Percentiles rank a stretch among this genome's conserved stretches.
Conservation (phyloP, 30 jellyfish, hydroid and myxozoan genomes). For the Turritopsis rubra region DNA sequence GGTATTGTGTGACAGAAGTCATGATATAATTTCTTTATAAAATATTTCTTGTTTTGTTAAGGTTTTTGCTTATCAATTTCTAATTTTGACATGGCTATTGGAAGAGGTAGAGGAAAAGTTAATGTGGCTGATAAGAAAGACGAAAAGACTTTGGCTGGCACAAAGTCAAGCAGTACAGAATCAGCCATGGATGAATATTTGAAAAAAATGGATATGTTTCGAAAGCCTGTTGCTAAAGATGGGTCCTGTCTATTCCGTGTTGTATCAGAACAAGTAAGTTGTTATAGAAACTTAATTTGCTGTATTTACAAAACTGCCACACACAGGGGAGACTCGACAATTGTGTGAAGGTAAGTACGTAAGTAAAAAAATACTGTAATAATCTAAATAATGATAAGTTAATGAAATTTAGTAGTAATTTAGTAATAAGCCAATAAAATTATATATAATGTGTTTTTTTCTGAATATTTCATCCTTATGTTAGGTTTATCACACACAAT, state of each 20-base stretch:
- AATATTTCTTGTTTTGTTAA: not conserved
- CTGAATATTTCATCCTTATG: not conserved
- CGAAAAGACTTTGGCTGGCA: not conserved
- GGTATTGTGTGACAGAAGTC: too few relatives aligned
- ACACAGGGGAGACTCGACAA: too few relatives aligned
- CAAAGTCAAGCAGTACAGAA: constrained; percentile 44
- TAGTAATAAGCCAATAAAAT: too few relatives aligned
- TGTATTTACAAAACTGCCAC: too few relatives aligned
- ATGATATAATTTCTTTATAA: too few relatives aligned
- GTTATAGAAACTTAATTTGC: too few relatives aligned
- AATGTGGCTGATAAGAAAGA: constrained; percentile 5
- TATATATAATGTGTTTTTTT: too few relatives aligned
- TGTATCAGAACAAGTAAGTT: constrained; percentile 73
- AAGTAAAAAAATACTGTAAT: too few relatives aligned
- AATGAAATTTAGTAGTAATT: too few relatives aligned
- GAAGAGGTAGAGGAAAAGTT: constrained; percentile 15
- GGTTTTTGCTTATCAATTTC: not conserved
- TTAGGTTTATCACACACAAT: constrained; percentile 69
- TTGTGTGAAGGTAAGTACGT: too few relatives aligned
- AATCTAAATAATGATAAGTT: too few relatives aligned
- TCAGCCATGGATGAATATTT: constrained; percentile 73
- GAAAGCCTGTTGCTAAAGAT: constrained; percentile 90
- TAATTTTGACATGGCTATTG: constrained; percentile 9
- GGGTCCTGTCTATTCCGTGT: constrained; percentile 88
- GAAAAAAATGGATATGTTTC: constrained; percentile 35